Evolutionary conservation across 2,797 vertebrate species (phyloP).

Genomic region (Tokudaia tokunoshimensis): DNA sequence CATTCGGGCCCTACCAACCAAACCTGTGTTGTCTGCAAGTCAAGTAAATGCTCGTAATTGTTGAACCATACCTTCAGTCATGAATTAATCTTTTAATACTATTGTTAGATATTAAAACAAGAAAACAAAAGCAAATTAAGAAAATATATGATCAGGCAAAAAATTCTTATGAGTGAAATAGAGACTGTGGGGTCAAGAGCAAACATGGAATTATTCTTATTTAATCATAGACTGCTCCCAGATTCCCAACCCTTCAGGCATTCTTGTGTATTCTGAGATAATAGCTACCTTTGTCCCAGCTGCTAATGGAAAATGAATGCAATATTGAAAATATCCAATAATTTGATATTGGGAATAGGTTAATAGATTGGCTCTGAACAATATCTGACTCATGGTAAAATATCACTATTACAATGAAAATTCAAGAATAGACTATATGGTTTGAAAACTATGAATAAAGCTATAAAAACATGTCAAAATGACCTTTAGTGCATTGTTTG

Average conservation of each 20-base stretch:
- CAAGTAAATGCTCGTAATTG: neutral
- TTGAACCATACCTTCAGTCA: neutral
- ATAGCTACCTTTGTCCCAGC: neutral
- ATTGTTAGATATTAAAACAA: neutral
- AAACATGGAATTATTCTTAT: neutral
- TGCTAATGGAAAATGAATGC: neutral
- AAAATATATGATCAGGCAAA: neutral
- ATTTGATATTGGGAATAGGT: neutral
- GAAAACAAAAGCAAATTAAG: neutral
- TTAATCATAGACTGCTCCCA: neutral
- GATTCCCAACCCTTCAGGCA: neutral
- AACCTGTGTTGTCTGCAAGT: neutral
- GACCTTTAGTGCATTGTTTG: neutral
- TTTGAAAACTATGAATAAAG: neutral
- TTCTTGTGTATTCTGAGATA: neutral
- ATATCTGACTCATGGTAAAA: neutral
- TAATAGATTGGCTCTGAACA: constrained; percentile 45
- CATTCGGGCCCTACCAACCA: neutral
- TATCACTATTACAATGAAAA: neutral
- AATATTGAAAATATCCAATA: neutral
- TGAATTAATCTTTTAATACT: neutral
- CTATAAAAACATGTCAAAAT: neutral
- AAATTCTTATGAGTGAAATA: neutral
- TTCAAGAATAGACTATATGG: neutral
- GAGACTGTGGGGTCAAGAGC: neutral